Conservation (phyloP, 2,888 invertebrate species). For the Plebejus argus region DNA sequence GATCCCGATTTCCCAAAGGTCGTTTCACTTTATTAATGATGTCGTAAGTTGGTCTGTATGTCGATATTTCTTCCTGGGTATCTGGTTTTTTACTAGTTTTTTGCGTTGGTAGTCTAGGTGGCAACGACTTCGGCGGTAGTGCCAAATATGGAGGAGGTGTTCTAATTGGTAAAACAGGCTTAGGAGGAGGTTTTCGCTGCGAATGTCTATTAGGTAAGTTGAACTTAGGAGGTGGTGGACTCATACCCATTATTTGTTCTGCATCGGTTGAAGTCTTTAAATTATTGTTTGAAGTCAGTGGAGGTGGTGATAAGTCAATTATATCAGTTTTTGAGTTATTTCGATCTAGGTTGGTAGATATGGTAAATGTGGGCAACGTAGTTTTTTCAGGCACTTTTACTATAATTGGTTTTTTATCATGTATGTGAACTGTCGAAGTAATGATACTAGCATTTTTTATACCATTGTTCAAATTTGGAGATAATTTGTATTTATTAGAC, state of each 20-base stretch:
- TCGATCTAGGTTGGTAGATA: constrained; percentile 53
- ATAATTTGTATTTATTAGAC: constrained; percentile 41
- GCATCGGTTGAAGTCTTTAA: constrained; percentile 70
- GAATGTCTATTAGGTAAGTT: constrained; percentile 56
- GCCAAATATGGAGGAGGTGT: constrained; percentile 64
- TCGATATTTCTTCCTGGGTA: constrained; percentile 67
- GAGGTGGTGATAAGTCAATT: constrained; percentile 76
- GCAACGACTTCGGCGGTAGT: constrained; percentile 61
- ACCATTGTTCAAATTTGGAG: constrained; percentile 42
- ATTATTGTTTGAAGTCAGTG: constrained; percentile 67
- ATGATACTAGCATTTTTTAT: constrained; percentile 68
- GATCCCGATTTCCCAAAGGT: constrained; percentile 61
- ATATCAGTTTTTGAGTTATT: constrained; percentile 68
- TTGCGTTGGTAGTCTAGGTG: constrained; percentile 57
- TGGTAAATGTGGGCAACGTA: constrained; percentile 60
- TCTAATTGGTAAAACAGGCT: constrained; percentile 59
- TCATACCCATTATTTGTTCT: constrained; percentile 80
- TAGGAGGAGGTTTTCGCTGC: constrained; percentile 56
- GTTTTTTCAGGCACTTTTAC: constrained; percentile 61
- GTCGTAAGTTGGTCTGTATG: constrained; percentile 68
- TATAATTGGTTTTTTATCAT: constrained; percentile 71
- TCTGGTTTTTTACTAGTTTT: constrained; percentile 62
- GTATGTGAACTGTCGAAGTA: constrained; percentile 71
- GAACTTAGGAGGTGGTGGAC: constrained; percentile 73
- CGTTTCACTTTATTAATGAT: constrained; percentile 64